Evolutionary conservation across 2,113 vertebrate genomes (phyloP), one percentile per base, ranked within the genome.

Genomic region (Trinectes maculatus): DNA sequence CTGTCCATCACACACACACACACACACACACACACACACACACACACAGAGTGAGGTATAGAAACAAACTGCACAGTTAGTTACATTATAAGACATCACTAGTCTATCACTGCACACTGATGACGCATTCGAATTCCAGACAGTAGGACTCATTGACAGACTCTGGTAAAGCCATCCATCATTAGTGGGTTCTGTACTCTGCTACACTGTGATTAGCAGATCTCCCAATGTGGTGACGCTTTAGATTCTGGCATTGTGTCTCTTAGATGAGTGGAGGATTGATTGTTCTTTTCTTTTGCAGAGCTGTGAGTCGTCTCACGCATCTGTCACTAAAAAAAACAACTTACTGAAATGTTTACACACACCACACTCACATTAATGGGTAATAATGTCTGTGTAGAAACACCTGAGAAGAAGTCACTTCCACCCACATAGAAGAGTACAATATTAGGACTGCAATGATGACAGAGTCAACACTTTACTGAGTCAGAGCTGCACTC

Each of bases 281-380:
- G 75, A 85, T 83, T 73, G 61, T n/a, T n/a, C 53, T 68, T 63
- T 75, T 75, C 64, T 67, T 46, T 51, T 11, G 24, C 61, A 54
- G 52, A 71, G 60, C 47, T 43, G 28, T 8, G 56, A 73, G 25
- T 26, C 52, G 73, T 64, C 29, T 28, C 52, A 56, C 55, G 25
- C 26, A 44, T 54, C 44, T 21, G 5, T 42, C 1, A 44, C 6
- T 5, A 18, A 12, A 22, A n/a, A 8, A 61, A 46, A 62, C 1
- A 36, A 72, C 69, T 19, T 21, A 24, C 21, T 8, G 4, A 40
- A 40, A 18, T 1, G 36, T 53, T 11, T 15, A 48, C 57, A 59
- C 12, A 12, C 11, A 37, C 13, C 22, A 22, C 12, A 43, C 46
- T 29, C 21, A 68, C 15, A 29, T 75, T 65, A 55, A n/a, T 28